phyloP scores from a whole-genome alignment of 2,113 vertebrate species.

The Ellobius talpinus region DNA sequence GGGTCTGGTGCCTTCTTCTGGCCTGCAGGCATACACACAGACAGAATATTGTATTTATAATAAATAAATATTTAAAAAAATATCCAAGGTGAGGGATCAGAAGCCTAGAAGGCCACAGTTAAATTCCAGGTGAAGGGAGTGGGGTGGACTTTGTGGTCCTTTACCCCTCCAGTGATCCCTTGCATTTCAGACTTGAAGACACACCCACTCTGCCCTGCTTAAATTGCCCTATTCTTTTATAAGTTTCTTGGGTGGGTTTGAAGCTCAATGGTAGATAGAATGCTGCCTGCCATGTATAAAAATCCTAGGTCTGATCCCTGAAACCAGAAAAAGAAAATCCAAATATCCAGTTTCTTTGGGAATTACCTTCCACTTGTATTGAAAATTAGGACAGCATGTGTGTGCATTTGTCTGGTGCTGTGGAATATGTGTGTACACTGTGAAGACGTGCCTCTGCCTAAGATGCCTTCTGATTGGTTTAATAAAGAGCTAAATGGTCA shows the following conservation, averaged over 20 bases:
- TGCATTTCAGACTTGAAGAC: not conserved
- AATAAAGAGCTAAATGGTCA: not conserved
- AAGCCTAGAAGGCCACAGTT: not conserved
- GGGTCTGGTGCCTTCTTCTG: no score
- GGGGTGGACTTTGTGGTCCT: not conserved
- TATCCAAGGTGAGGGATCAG: not conserved
- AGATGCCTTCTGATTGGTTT: not conserved
- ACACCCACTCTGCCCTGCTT: not conserved
- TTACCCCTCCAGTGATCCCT: not conserved
- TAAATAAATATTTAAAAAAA: no score
- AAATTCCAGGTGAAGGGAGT: not conserved
- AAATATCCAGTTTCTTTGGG: not conserved
- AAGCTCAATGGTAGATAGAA: not conserved
- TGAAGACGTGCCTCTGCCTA: not conserved
- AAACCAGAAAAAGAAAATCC: not conserved
- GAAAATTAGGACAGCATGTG: not conserved
- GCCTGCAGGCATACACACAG: no score
- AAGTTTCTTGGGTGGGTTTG: not conserved
- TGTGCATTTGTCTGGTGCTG: not conserved
- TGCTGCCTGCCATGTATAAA: not conserved
- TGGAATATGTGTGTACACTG: not conserved
- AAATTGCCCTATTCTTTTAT: not conserved
- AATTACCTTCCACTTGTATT: constrained; percentile 9
- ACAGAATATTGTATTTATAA: no score
- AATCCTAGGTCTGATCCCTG: not conserved